Evolutionary conservation across 2,888 invertebrate species (phyloP).

Genomic region (Meta bourneti): DNA sequence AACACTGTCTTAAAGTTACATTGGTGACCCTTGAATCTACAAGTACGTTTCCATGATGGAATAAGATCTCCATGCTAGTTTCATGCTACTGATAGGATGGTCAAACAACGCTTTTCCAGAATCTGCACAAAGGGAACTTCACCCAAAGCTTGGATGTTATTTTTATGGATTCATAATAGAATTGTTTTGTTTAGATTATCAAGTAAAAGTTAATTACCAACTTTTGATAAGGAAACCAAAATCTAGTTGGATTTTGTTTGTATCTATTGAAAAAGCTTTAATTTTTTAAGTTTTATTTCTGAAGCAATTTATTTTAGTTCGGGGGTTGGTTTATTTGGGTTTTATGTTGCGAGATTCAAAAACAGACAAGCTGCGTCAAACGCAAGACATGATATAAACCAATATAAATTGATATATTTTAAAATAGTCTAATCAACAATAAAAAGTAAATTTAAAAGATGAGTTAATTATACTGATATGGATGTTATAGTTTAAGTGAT

Average conservation of each 20-base stretch:
- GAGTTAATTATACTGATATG: too few relatives aligned
- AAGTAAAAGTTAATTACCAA: not conserved
- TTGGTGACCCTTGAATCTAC: not conserved
- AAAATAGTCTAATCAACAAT: too few relatives aligned
- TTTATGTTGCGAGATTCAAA: too few relatives aligned
- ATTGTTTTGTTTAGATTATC: not conserved
- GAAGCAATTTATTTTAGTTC: too few relatives aligned
- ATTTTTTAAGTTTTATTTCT: not conserved
- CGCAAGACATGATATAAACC: too few relatives aligned
- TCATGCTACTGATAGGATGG: not conserved
- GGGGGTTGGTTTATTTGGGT: too few relatives aligned
- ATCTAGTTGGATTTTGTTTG: not conserved
- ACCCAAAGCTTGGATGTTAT: not conserved
- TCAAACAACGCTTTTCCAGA: not conserved
- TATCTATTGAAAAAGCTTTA: not conserved
- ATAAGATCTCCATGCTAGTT: not conserved
- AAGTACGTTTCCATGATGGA: not conserved
- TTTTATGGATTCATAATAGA: not conserved
- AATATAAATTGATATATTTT: too few relatives aligned
- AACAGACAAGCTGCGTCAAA: too few relatives aligned
- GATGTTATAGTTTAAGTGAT: too few relatives aligned
- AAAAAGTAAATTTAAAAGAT: too few relatives aligned
- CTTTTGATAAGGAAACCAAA: not conserved
- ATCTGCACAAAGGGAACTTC: not conserved
- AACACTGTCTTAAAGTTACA: conserved; percentile 9